Percentiles rank a stretch among this genome's conserved stretches.
Evolutionary conservation across 2,797 vertebrate genomes (phyloP).

Genomic region (Spinibarbus caldwelli): DNA sequence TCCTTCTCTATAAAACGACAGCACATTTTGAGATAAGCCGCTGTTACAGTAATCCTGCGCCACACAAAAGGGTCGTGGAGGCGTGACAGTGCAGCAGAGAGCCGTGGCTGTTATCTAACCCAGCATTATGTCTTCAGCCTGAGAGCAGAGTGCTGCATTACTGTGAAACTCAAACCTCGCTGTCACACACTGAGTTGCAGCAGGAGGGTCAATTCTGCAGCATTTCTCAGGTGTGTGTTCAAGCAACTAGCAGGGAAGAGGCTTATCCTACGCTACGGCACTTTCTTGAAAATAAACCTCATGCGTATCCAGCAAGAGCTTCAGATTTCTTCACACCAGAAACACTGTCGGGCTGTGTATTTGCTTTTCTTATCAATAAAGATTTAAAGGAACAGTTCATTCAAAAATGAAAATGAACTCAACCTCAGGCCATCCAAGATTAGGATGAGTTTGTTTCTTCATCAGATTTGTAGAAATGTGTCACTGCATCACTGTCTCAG

Average conservation of each 20-base stretch:
- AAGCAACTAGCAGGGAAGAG: not conserved
- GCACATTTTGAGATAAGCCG: constrained; percentile 6
- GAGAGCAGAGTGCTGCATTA: constrained; percentile 1
- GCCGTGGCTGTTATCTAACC: constrained; percentile 27
- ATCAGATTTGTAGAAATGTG: not conserved
- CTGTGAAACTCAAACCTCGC: constrained; percentile 15
- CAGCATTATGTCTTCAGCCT: constrained; percentile 30
- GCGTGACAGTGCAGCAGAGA: not conserved
- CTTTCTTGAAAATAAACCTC: not conserved
- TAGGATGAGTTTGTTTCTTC: too few species aligned
- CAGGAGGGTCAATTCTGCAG: constrained; percentile 10
- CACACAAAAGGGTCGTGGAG: constrained; percentile 7
- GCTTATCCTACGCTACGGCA: not conserved
- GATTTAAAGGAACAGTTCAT: not conserved
- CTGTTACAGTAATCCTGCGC: constrained; percentile 30
- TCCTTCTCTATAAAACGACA: not conserved
- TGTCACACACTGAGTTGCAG: constrained; percentile 21
- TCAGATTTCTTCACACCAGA: not conserved
- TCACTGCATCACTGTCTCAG: too few species aligned
- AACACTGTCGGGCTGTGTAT: not conserved
- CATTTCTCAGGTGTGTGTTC: constrained; percentile 22
- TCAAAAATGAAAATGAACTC: not conserved
- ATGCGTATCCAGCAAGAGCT: not conserved
- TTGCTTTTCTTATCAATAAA: not conserved
- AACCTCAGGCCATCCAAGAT: not conserved